A percentile compares a stretch with the other conserved stretches of the same genome.
Evolutionary conservation across 2,888 invertebrate genomes (phyloP).

Genomic region (Epinotia brunnichana): DNA sequence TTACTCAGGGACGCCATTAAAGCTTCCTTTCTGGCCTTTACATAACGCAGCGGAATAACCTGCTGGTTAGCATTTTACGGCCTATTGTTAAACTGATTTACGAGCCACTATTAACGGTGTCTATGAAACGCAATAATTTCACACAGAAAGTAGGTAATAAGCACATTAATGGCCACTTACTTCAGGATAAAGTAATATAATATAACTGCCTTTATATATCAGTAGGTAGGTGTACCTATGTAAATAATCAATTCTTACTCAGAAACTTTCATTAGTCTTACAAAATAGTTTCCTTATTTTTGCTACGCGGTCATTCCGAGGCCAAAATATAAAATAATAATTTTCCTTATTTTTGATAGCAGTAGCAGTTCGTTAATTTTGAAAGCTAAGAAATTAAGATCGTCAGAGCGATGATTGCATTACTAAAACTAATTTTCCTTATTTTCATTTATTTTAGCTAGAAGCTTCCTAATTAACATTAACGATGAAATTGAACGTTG

Average conservation of each 20-base stretch:
- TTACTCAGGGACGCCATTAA: neutral
- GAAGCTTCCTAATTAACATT: neutral
- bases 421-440: too few species aligned
- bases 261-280: neutral
- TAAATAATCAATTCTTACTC: neutral
- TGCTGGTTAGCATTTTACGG: slow-evolving; percentile 25
- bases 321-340: too few species aligned
- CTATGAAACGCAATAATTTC: slow-evolving; percentile 28
- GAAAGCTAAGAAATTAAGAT: too few species aligned
- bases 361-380: too few species aligned
- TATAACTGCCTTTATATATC: neutral
- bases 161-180: slow-evolving; percentile 10
- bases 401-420: too few species aligned
- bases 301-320: neutral
- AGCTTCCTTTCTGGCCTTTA: slow-evolving; percentile 14
- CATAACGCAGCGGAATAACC: slow-evolving; percentile 21
- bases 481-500: neutral
- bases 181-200: slow-evolving; percentile 22
- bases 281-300: slow-evolving; percentile 9
- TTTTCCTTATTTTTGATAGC: too few species aligned
- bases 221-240: neutral
- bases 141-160: slow-evolving; percentile 10
- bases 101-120: slow-evolving; percentile 33
- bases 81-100: slow-evolving; percentile 33
- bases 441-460: neutral